Conservation (phyloP, 1,140 invertebrate genomes). For the Cydia pomonella region DNA sequence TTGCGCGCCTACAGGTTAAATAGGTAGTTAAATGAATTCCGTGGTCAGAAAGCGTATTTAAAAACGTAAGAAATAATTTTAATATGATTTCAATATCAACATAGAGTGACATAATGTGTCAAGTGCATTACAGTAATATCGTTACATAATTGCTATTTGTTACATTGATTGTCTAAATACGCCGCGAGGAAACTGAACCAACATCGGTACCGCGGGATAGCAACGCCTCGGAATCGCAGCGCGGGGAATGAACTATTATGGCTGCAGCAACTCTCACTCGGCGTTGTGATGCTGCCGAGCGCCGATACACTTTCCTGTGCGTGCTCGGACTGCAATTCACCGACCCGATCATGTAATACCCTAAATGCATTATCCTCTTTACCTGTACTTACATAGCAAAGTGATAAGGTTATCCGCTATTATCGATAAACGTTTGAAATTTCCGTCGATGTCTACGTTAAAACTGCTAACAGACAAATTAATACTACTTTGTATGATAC, state of each 20-base stretch:
- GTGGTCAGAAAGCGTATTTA: too few species aligned
- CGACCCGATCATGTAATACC: slow-evolving; percentile 63
- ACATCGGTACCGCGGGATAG: background rate
- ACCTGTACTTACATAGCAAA: background rate
- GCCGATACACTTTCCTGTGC: slow-evolving; percentile 72
- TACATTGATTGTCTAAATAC: too few species aligned
- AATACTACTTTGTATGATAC: too few species aligned
- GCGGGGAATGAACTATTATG: slow-evolving; percentile 70
- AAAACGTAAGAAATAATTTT: too few species aligned
- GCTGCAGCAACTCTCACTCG: slow-evolving; percentile 64
- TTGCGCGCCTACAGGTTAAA: too few species aligned
- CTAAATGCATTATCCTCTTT: slow-evolving; percentile 65
- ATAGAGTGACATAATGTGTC: too few species aligned
- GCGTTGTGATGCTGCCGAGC: slow-evolving; percentile 62
- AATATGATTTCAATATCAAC: too few species aligned
- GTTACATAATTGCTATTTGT: too few species aligned
- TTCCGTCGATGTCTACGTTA: background rate
- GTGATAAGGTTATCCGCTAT: background rate
- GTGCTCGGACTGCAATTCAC: slow-evolving; percentile 63
- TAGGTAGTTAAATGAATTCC: too few species aligned
- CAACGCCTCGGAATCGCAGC: background rate
- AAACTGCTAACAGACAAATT: background rate
- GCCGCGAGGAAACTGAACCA: too few species aligned
- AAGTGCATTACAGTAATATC: too few species aligned
- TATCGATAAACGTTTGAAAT: background rate